These are phyloP conservation scores for Dynastes maya DNA, from an alignment of 2,888 invertebrate species.

Conservation along the genomic window DNA sequence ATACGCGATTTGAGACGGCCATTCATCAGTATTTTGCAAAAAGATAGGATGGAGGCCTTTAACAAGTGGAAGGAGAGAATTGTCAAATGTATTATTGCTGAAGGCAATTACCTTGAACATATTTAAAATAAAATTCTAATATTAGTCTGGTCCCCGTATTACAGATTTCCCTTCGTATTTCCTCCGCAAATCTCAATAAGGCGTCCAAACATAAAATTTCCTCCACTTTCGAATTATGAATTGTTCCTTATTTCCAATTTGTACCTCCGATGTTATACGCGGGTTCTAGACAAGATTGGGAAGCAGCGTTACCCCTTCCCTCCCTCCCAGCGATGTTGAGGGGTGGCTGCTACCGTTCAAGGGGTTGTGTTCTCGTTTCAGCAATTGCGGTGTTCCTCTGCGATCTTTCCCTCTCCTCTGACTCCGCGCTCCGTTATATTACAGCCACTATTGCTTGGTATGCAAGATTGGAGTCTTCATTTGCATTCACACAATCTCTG, in stretches of 20 bases:
- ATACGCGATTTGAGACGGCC: no score
- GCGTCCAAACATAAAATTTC: neutral
- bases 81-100: no score
- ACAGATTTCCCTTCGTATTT: no score
- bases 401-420: slow-evolving; percentile 46
- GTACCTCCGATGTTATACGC: slow-evolving; percentile 10
- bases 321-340: neutral
- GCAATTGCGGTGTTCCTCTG: slow-evolving; percentile 54
- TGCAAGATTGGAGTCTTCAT: slow-evolving; percentile 60
- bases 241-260: slow-evolving; percentile 1
- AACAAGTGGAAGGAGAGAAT: no score
- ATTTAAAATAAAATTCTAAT: no score
- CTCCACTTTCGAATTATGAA: neutral
- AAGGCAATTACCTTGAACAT: no score
- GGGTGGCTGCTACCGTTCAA: neutral
- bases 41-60: no score
- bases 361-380: slow-evolving; percentile 47
- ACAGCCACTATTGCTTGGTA: slow-evolving; percentile 58
- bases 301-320: neutral
- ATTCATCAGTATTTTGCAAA: no score
- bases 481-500: slow-evolving; percentile 59
- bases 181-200: no score
- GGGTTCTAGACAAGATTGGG: slow-evolving; percentile 16
- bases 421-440: slow-evolving; percentile 50
- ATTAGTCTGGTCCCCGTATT: no score